Evolutionary conservation across 2,797 vertebrate species (phyloP).

Genomic region (Trachops cirrhosus): DNA sequence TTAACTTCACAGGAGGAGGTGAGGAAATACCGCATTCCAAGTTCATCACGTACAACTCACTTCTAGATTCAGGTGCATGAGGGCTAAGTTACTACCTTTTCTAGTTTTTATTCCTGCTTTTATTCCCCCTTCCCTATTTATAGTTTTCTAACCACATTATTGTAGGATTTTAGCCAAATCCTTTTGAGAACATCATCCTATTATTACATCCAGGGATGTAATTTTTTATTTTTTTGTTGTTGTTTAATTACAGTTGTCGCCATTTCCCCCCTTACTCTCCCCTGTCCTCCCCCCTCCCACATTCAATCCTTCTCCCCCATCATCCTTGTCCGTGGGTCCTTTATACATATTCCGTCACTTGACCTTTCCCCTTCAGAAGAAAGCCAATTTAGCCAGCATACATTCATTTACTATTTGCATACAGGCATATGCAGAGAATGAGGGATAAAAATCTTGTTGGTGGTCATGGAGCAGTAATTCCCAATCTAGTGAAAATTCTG

Average conservation of each 20-base stretch:
- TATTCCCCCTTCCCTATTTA: background rate
- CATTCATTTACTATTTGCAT: background rate
- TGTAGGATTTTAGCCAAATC: slow-evolving; percentile 39
- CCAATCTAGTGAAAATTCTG: background rate
- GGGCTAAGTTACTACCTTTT: background rate
- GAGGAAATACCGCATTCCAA: background rate
- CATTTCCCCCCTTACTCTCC: too few relatives aligned
- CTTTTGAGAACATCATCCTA: slow-evolving; percentile 3
- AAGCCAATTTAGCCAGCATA: background rate
- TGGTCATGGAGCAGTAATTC: background rate
- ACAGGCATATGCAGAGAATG: background rate
- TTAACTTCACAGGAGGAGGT: background rate
- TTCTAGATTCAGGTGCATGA: background rate
- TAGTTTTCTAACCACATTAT: background rate
- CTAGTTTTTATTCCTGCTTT: background rate
- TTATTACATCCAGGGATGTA: background rate
- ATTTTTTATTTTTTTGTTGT: too few relatives aligned
- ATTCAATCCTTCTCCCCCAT: too few relatives aligned
- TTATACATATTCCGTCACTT: too few relatives aligned
- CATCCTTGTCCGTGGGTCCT: too few relatives aligned
- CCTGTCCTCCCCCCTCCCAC: too few relatives aligned
- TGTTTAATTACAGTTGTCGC: too few relatives aligned
- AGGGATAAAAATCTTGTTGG: background rate
- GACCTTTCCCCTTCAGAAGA: background rate
- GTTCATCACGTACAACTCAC: background rate